phyloP scores from a whole-genome alignment of 2,797 vertebrate genomes.

The Alfaro cultratus region DNA sequence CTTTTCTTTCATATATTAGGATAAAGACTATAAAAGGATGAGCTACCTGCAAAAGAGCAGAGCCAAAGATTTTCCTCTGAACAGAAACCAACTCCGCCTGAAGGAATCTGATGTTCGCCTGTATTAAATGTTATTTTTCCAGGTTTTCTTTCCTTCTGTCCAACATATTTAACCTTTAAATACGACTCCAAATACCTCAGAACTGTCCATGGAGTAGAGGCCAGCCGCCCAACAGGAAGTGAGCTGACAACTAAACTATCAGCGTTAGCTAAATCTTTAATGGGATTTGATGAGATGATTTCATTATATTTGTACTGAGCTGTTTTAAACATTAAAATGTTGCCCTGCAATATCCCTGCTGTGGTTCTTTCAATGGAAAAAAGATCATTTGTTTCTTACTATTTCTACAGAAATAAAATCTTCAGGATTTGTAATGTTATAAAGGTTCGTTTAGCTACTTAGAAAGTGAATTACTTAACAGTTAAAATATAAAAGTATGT shows the following conservation, averaged over 20 bases:
- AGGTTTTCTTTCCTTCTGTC: constrained; percentile 11
- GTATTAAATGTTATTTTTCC: constrained; percentile 1
- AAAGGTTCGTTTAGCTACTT: background rate
- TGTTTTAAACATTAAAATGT: constrained; percentile 62
- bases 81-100: constrained; percentile 40
- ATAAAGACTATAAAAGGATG: constrained; percentile 16
- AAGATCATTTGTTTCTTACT: background rate
- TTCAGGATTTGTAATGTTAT: background rate
- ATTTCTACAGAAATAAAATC: background rate
- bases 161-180: constrained; percentile 14
- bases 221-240: background rate
- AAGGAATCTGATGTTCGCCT: constrained; percentile 27
- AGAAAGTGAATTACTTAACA: background rate
- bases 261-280: constrained; percentile 21
- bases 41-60: constrained; percentile 17
- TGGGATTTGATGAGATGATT: constrained; percentile 38
- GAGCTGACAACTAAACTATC: constrained; percentile 2
- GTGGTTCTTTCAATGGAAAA: constrained; percentile 15
- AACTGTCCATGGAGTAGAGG: constrained; percentile 12
- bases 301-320: constrained; percentile 67
- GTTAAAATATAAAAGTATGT: background rate
- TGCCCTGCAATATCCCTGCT: constrained; percentile 32
- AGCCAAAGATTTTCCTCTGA: constrained; percentile 52
- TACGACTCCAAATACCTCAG: constrained; percentile 61
- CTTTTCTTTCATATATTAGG: constrained; percentile 16